Evolutionary conservation across 2,113 vertebrate genomes (phyloP), one percentile per base, ranked within the genome.

Genomic region (Saccopteryx leptura): DNA sequence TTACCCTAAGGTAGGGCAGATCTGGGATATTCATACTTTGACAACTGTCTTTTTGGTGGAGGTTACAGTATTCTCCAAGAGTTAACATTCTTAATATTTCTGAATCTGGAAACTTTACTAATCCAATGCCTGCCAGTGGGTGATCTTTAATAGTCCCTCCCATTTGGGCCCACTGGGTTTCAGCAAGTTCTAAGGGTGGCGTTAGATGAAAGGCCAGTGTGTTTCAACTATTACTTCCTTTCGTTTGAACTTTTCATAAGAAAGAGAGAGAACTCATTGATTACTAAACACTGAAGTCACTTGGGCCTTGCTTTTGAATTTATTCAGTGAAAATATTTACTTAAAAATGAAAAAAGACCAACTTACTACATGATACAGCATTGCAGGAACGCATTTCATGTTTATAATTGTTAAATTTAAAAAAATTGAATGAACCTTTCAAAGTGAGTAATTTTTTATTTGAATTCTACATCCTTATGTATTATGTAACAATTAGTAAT

Each of bases 401-500:
- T 98, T 98, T 98, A 94, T 98, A 98, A 98, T 97, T 97, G 93
- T 97, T 98, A 97, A 97, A 96, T 89, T 96, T 28, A 96, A 98
- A 97, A 97, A 97, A 97, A 98, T 94, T 96, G 97, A 98, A 98
- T 97, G 93, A 97, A 93, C 97, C 97, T 98, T 98, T 98, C 97
- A 98, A 98, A 98, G 96, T 98, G 98, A 98, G 97, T 98, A 97
- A 98, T 98, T 98, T 98, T 98, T 98, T 98, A 98, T 98, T 98
- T 98, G 98, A 98, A 98, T 98, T 98, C 96, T 97, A 98, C 97
- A 97, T 98, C 97, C 97, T 98, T 98, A 98, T 98, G 98, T 98
- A 99, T 99, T 99, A 99, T 99, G 98, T 99, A 99, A 99, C 98
- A 98, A 99, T 99, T 99, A 99, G 98, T 97, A 98, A 98, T 98